These are phyloP conservation scores for Brachionus sp. DNA, from an alignment of 1,140 invertebrate species.

Conservation along the genomic window DNA sequence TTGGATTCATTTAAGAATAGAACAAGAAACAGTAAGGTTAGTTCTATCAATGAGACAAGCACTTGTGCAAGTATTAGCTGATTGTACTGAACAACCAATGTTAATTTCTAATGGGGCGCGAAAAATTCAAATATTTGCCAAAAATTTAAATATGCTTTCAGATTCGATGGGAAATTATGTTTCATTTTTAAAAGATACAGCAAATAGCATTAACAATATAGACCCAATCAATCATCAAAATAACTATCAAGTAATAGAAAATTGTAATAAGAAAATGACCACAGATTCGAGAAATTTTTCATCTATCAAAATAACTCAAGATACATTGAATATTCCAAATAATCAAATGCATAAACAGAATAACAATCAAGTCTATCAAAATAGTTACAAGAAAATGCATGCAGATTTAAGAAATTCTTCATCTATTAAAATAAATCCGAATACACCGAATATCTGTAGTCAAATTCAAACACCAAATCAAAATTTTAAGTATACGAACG, in stretches of 20 bases:
- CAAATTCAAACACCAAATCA: too few relatives aligned
- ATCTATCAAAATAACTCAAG: too few relatives aligned
- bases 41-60: neutral
- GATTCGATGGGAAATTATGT: neutral
- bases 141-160: neutral
- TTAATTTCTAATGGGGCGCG: neutral
- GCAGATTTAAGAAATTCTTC: too few relatives aligned
- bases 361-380: too few relatives aligned
- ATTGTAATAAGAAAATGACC: too few relatives aligned
- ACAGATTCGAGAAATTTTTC: too few relatives aligned
- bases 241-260: neutral
- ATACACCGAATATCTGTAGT: too few relatives aligned
- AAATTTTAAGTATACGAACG: neutral
- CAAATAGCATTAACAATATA: neutral
- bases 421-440: too few relatives aligned
- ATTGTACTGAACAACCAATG: neutral
- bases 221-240: neutral
- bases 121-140: neutral
- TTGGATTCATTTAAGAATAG: neutral
- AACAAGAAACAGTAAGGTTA: neutral
- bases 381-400: too few relatives aligned
- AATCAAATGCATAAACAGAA: too few relatives aligned
- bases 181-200: neutral
- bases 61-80: neutral
- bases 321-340: too few relatives aligned